A percentile compares a stretch with the other conserved stretches of the same genome.
Evolutionary conservation across 35 echinoderm and acorn worm species (phyloP).

Genomic region (Apostichopus californicus): DNA sequence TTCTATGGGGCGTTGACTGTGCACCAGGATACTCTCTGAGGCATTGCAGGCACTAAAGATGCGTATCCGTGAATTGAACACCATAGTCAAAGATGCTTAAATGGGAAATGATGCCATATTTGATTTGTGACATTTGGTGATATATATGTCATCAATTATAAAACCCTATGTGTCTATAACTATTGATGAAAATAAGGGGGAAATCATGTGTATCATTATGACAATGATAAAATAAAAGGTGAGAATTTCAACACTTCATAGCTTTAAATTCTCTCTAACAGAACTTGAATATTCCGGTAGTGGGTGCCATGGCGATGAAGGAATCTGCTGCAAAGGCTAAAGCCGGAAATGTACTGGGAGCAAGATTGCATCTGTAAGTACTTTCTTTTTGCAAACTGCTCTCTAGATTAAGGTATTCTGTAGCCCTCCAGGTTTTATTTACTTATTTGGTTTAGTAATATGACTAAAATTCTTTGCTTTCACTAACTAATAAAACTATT

Average conservation of each 20-base stretch:
- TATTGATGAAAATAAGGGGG: not conserved
- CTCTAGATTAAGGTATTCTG: too few species aligned
- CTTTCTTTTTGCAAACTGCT: not conserved
- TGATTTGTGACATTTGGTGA: not conserved
- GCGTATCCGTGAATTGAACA: too few species aligned
- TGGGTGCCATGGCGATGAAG: conserved; percentile 16
- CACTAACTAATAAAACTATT: too few species aligned
- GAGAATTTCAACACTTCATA: not conserved
- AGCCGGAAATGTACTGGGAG: not conserved
- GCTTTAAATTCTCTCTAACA: not conserved
- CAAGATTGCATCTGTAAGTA: conserved; percentile 5
- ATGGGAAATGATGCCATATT: not conserved
- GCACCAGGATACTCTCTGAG: too few species aligned
- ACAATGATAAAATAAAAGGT: not conserved
- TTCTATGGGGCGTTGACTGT: too few species aligned
- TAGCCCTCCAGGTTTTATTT: too few species aligned
- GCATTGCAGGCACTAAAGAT: too few species aligned
- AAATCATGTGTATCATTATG: not conserved
- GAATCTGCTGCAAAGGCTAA: not conserved
- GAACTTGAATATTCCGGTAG: conserved; percentile 36
- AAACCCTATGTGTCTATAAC: not conserved
- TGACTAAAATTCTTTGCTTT: too few species aligned
- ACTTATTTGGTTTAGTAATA: too few species aligned
- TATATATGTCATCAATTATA: not conserved
- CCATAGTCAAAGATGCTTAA: too few species aligned